A percentile compares a stretch with the other conserved stretches of the same genome.
Conservation (phyloP, 2,888 invertebrate genomes). For the Pseudococcus longispinus region DNA sequence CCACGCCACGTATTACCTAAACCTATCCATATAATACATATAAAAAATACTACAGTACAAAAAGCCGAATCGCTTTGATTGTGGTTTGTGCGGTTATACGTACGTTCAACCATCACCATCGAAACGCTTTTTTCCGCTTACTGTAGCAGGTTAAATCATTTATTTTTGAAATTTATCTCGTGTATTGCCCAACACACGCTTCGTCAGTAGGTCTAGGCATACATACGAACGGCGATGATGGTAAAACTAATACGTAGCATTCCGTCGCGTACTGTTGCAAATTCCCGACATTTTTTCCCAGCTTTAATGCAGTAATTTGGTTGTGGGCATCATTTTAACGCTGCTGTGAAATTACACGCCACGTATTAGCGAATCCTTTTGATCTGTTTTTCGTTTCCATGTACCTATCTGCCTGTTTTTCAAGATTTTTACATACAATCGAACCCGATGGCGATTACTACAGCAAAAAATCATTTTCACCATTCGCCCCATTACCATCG, state of each 20-base stretch:
- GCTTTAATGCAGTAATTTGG: background rate
- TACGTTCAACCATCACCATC: background rate
- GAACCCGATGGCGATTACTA: background rate
- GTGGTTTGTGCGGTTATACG: background rate
- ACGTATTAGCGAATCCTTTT: background rate
- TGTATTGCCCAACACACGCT: background rate
- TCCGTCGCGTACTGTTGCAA: background rate
- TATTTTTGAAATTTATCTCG: constrained; percentile 20
- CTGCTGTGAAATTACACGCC: background rate
- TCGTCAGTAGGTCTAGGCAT: background rate
- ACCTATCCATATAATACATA: background rate
- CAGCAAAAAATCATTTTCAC: background rate
- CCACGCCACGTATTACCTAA: too few species aligned
- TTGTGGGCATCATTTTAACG: background rate
- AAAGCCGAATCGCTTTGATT: background rate
- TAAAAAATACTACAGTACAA: background rate
- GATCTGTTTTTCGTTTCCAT: constrained; percentile 5
- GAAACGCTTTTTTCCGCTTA: background rate
- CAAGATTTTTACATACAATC: background rate
- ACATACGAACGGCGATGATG: background rate
- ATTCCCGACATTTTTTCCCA: background rate
- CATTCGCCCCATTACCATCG: background rate
- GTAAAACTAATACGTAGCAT: background rate
- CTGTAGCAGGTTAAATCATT: constrained; percentile 13
- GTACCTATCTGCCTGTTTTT: background rate